Conservation (phyloP, 2,797 vertebrate species). For the Lithobates pipiens region DNA sequence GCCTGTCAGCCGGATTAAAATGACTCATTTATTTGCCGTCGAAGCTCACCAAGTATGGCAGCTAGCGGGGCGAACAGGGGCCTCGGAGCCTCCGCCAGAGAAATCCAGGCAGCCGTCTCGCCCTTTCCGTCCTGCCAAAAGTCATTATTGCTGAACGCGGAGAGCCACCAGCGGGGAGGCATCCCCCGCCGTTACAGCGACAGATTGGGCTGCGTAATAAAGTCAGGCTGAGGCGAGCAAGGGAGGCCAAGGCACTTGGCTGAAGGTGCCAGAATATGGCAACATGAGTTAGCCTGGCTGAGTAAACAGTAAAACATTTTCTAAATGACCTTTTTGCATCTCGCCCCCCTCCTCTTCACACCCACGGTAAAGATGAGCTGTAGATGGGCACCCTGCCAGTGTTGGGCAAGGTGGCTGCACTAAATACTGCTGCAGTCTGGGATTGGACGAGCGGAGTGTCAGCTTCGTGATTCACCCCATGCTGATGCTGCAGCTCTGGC, state of each 20-base stretch:
- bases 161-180: slow-evolving; percentile 95
- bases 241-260: slow-evolving; percentile 89
- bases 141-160: slow-evolving; percentile 96
- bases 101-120: slow-evolving; percentile 71
- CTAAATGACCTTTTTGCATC: slow-evolving; percentile 74
- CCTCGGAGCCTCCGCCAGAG: slow-evolving; percentile 78
- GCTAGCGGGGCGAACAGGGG: slow-evolving; percentile 84
- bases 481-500: neutral
- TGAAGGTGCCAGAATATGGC: slow-evolving; percentile 93
- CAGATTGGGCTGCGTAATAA: slow-evolving; percentile 97
- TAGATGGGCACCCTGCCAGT: slow-evolving; percentile 63
- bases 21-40: slow-evolving; percentile 99
- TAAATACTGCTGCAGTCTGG: slow-evolving; percentile 41
- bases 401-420: slow-evolving; percentile 21
- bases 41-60: slow-evolving; percentile 95
- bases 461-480: neutral
- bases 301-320: slow-evolving; percentile 79
- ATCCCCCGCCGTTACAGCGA: slow-evolving; percentile 92
- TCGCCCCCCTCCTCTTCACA: slow-evolving; percentile 50
- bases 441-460: slow-evolving; percentile 13
- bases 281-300: slow-evolving; percentile 82
- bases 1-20: slow-evolving; percentile 99
- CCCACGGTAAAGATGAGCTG: slow-evolving; percentile 52
- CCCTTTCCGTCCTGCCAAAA: slow-evolving; percentile 91
- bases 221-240: slow-evolving; percentile 88